phyloP scores from a whole-genome alignment of 2,797 vertebrate species.

The Miichthys miiuy region DNA sequence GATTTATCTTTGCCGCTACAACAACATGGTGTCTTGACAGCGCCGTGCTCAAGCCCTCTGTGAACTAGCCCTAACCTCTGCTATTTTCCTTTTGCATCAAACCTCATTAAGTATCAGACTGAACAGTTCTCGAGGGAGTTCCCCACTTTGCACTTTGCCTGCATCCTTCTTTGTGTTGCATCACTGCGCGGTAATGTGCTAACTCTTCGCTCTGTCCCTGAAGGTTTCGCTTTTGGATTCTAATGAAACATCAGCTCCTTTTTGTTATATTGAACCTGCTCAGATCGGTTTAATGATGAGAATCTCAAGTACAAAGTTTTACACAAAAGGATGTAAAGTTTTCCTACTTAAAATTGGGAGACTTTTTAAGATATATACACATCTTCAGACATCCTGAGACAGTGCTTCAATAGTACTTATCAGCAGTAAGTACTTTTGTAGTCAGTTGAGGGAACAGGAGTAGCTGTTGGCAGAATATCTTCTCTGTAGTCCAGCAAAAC shows the following conservation, averaged over 20 bases:
- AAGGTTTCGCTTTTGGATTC: slow-evolving; percentile 42
- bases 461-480: slow-evolving; percentile 7
- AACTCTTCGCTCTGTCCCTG: slow-evolving; percentile 36
- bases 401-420: slow-evolving; percentile 15
- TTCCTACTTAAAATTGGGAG: slow-evolving; percentile 3
- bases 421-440: slow-evolving; percentile 12
- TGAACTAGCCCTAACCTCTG: slow-evolving; percentile 40
- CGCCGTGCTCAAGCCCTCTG: slow-evolving; percentile 21
- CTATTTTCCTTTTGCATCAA: slow-evolving; percentile 39
- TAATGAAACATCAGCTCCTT: slow-evolving; percentile 36
- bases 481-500: slow-evolving; percentile 10
- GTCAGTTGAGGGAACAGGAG: slow-evolving; percentile 33
- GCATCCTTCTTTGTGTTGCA: slow-evolving; percentile 54
- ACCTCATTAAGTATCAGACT: slow-evolving; percentile 51
- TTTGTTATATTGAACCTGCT: slow-evolving; percentile 41
- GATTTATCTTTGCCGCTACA: slow-evolving; percentile 63
- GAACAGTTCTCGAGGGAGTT: slow-evolving; percentile 25
- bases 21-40: slow-evolving; percentile 47
- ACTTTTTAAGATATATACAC: background rate
- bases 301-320: slow-evolving; percentile 44
- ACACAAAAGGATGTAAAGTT: slow-evolving; percentile 31
- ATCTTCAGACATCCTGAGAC: background rate
- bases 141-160: slow-evolving; percentile 49
- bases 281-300: slow-evolving; percentile 28
- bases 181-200: slow-evolving; percentile 33